These are phyloP conservation scores for Drosophila arawakana DNA, from an alignment of 1,140 invertebrate genomes.

Conservation along the genomic window DNA sequence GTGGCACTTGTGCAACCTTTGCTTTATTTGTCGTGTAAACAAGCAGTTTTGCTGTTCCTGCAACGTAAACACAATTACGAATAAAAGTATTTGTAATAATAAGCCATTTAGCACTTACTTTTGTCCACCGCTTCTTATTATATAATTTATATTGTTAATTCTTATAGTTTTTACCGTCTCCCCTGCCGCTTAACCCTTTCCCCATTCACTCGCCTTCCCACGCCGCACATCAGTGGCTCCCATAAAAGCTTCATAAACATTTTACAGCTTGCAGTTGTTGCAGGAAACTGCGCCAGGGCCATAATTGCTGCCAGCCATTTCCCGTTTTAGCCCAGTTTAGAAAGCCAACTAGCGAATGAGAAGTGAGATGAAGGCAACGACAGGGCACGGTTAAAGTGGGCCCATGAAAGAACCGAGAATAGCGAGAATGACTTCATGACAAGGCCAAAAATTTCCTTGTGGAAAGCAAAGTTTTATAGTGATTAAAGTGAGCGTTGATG, in stretches of 20 bases:
- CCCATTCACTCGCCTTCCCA: background rate
- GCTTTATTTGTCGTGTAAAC: slow-evolving; percentile 40
- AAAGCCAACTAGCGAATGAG: slow-evolving; percentile 38
- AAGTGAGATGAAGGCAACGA: no score
- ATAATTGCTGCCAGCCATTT: slow-evolving; percentile 56
- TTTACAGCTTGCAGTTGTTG: slow-evolving; percentile 80
- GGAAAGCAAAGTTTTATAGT: slow-evolving; percentile 27
- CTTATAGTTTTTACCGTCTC: slow-evolving; percentile 37
- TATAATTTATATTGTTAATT: slow-evolving; percentile 81
- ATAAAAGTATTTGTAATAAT: slow-evolving; percentile 69
- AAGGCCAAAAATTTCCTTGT: slow-evolving; percentile 30
- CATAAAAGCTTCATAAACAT: slow-evolving; percentile 82
- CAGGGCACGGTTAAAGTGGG: background rate
- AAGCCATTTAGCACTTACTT: slow-evolving; percentile 74
- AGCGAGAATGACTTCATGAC: slow-evolving; percentile 23
- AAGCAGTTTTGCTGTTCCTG: slow-evolving; percentile 31
- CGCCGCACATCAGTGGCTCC: slow-evolving; percentile 45
- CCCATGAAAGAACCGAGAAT: background rate
- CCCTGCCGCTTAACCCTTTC: background rate
- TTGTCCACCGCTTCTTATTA: slow-evolving; percentile 43
- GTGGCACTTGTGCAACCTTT: background rate
- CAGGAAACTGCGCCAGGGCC: slow-evolving; percentile 56
- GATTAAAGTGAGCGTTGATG: slow-evolving; percentile 10
- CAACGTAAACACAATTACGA: slow-evolving; percentile 53
- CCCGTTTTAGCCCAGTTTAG: slow-evolving; percentile 36